Evolutionary conservation across 2,888 invertebrate genomes (phyloP).

Genomic region (Ryuthela nishihirai): DNA sequence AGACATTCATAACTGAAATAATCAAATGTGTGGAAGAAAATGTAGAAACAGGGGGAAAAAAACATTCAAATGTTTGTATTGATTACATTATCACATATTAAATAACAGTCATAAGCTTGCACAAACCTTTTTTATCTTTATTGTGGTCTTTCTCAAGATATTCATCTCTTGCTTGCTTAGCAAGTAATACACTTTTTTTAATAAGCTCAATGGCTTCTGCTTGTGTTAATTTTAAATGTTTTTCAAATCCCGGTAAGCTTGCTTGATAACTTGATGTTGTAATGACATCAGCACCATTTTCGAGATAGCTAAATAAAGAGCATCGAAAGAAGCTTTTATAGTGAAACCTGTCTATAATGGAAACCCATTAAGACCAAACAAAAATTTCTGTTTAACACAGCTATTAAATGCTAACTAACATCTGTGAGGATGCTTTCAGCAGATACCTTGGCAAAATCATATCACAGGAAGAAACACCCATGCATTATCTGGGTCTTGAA

Average conservation of each 20-base stretch:
- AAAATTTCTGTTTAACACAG: too few relatives aligned
- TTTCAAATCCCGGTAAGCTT: constrained; percentile 65
- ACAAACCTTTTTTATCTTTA: too few relatives aligned
- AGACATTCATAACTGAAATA: too few relatives aligned
- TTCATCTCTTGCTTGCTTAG: constrained; percentile 64
- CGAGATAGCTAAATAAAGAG: constrained; percentile 53
- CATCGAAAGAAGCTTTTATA: background rate
- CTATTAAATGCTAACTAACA: too few relatives aligned
- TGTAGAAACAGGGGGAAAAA: too few relatives aligned
- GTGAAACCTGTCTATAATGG: background rate
- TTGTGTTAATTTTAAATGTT: constrained; percentile 65
- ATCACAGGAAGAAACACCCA: too few relatives aligned
- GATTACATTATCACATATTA: background rate
- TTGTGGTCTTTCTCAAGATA: too few relatives aligned
- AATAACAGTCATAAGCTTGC: background rate
- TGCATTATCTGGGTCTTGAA: too few relatives aligned
- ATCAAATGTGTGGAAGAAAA: too few relatives aligned
- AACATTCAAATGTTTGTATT: background rate
- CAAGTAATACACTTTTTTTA: constrained; percentile 67
- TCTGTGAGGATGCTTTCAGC: too few relatives aligned
- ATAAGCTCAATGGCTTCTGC: constrained; percentile 69
- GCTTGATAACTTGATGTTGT: constrained; percentile 89
- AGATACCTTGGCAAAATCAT: too few relatives aligned
- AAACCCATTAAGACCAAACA: background rate
- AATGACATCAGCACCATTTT: constrained; percentile 82